Base-by-base conservation (phyloP, 2,888 invertebrate genomes). In the Acleris sparsana region DNA sequence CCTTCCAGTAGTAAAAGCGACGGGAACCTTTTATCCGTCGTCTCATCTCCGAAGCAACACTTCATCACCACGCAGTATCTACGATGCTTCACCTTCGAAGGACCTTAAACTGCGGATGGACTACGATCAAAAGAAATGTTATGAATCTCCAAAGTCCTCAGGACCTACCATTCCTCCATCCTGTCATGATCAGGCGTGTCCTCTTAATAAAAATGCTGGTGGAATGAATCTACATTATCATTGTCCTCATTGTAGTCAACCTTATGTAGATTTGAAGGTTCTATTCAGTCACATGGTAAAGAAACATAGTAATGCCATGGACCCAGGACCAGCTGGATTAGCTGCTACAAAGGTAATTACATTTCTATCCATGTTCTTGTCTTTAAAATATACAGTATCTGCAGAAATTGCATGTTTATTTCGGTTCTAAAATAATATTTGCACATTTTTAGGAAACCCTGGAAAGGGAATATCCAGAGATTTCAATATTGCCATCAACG, bases 21-120 rank as follows among this genome's bases (percentile, higher is more conserved):
- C 97, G 82, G 97, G 97, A 88, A 97, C 97, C 87, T 97, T 96
- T 93, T 97, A 97, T 93, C 97, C 97, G 83, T 95, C 97, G 79
- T 96, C 96, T 76, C 92, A 93, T 68, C 86, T 92, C 81, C 84
- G 94, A 83, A 93, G 93, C 88, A 93, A 93, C 74, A 85, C 93
- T 66, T 93, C 92, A 72, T 92, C 93, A 62, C 91, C 93, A 62
- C 85, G 94, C 78, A 93, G 93, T 75, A 89, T 89, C 70, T 93
- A 94, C 82, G 94, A 93, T 73, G 89, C 88, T 43, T 89, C 90
- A 61, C 90, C 89, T 72, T 94, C 94, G 68, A 94, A 94, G 77
- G 94, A 93, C 11, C 75, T 86, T 70, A 90, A 89, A 55, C 74
- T 83, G 5, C 82, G 89, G 17, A 84, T 88, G 75, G 92, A 91